Evolutionary conservation across 1,140 invertebrate species (phyloP).

Genomic region (Drosophila bifasciata): DNA sequence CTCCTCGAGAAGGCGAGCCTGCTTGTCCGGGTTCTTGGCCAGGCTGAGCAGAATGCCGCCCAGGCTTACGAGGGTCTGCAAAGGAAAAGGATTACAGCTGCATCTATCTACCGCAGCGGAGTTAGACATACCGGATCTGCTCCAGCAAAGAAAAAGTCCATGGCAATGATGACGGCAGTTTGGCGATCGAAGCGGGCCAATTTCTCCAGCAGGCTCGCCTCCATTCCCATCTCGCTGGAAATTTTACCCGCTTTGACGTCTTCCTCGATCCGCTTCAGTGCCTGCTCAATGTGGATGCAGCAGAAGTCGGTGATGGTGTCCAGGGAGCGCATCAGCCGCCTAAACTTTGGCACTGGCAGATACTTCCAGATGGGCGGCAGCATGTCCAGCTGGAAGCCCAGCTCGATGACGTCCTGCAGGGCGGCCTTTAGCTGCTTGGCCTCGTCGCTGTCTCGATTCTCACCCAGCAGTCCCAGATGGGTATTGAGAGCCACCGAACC

Average conservation of each 20-base stretch:
- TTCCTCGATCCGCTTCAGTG: conserved; percentile 57
- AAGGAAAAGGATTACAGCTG: not conserved
- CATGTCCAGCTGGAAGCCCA: conserved; percentile 86
- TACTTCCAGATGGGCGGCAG: conserved; percentile 87
- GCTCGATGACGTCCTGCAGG: conserved; percentile 84
- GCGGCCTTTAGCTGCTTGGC: conserved; percentile 86
- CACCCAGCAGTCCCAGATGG: conserved; percentile 86
- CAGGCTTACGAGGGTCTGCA: conserved; percentile 50
- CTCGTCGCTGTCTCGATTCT: conserved; percentile 83
- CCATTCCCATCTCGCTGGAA: conserved; percentile 29
- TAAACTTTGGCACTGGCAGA: conserved; percentile 86
- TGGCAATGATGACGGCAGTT: conserved; percentile 80
- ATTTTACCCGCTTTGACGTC: conserved; percentile 33
- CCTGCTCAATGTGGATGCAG: conserved; percentile 55
- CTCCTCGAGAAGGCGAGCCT: conserved; percentile 89
- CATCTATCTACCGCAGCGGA: not conserved
- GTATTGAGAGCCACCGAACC: conserved; percentile 89
- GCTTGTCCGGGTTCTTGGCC: conserved; percentile 87
- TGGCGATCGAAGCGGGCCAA: conserved; percentile 83
- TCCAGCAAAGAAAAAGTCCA: conserved; percentile 75
- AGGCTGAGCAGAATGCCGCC: conserved; percentile 82
- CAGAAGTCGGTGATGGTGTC: conserved; percentile 71
- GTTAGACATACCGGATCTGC: conserved; percentile 67
- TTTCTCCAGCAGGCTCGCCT: conserved; percentile 77
- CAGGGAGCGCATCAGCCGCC: conserved; percentile 85